Base-by-base conservation (phyloP, 2,888 invertebrate genomes). In the Smittia aterrima region DNA sequence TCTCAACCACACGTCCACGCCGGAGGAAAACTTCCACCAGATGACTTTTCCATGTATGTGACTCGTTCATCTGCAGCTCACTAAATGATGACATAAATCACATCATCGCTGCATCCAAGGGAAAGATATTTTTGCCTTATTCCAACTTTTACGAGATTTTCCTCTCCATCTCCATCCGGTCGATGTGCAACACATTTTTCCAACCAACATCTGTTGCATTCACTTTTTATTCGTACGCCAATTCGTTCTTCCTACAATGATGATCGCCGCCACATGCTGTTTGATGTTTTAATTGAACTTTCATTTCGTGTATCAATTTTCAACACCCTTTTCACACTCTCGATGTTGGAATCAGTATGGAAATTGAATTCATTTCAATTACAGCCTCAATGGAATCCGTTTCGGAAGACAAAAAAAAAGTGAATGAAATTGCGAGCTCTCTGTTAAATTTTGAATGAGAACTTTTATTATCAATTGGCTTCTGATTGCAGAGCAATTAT, bases 191-290 rank as follows among this genome's bases (percentile, higher is more conserved):
- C 22, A 58, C 22, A 58, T 20, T 58, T 58, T 58, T 22, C 47
- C 11, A n/a, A n/a, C n/a, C n/a, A 47, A 41, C 68, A 68, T 68
- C 68, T 68, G 68, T 68, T 68, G 68, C 68, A 47, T 68, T 67
- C 3, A 47, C 20, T 58, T 58, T 58, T 58, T 58, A 68, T 22
- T 66, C n/a, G n/a, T 18, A 58, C 11, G 24, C 58, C 25, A 66
- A 66, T 24, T 62, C n/a, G n/a, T n/a, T 62, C 24, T 22, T 58
- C 22, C n/a, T 58, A 3, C 47, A n/a, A 58, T 22, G 18, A 22
- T 58, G 58, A 18, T 58, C 58, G 9, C 47, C 47, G 18, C 58
- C 4, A 18, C 4, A 9, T 32, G 58, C 58, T 58, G 58, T 58
- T 58, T 58, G 58, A 58, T 58, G 58, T 20, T 58, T 47, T 58